Base-by-base conservation (phyloP, 2,797 vertebrate species). In the Enteromius trimaculatus region DNA sequence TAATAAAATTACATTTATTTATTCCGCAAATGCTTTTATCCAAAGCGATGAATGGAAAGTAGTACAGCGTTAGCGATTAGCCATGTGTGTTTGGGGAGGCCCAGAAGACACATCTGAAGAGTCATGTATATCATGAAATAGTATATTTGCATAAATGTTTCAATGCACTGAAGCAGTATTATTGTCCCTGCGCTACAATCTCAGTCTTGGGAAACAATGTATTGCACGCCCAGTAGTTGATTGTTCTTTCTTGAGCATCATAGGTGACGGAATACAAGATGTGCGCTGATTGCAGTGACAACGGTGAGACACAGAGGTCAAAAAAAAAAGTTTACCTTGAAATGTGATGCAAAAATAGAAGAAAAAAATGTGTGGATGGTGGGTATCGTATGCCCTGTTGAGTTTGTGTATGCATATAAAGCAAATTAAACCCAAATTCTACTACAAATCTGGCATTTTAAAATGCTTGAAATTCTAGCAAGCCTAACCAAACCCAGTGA, bases 21-120 rank as follows among this genome's bases (percentile, higher is more conserved):
- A 53, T 51, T 51, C 17, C 31, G 47, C 26, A 74, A 19, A 13
- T 34, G 70, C 47, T 74, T 74, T 74, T 74, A 74, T 74, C 17
- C 47, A 74, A 74, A 53, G 29, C 1, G 9, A 74, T 3, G 51
- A n/a, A 53, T n/a, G 5, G 34, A 21, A 19, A 51, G 2, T 29
- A 51, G 47, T n/a, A 34, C 29, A 74, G 21, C 29, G 31, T 21
- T 34, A 21, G 70, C 29, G 21, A 74, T 53, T 53, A 53, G 71
- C 21, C 10, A 13, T 34, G 9, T 72, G 29, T 74, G 47, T 5
- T n/a, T 74, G 6, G 29, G 71, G 47, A 74, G 47, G 47, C 29
- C 47, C 1, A 74, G 47, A 34, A 74, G 4, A 74, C 17, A 17
- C 44, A 51, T 53, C 29, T 13, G 47, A 51, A 31, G 49, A 13